Evolutionary conservation across 35 echinoderm and acorn worm species (phyloP).

Genomic region (Hemicentrotus pulcherrimus): DNA sequence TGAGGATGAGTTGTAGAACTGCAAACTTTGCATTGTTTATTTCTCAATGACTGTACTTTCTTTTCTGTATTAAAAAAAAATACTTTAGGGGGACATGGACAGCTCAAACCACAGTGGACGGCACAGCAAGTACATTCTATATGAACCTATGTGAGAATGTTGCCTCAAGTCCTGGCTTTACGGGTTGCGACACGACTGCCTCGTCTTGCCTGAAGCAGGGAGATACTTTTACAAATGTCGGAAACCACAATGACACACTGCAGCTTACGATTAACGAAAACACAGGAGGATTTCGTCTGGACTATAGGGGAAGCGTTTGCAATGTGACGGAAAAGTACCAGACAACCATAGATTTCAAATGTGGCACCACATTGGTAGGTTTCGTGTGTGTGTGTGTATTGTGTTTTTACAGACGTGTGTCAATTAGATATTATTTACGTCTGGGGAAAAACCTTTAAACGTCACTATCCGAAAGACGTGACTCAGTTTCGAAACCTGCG

Average conservation of each 20-base stretch:
- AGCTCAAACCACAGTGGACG: background rate
- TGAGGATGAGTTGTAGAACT: no score
- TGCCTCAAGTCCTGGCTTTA: background rate
- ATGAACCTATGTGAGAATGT: constrained; percentile 60
- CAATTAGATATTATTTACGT: no score
- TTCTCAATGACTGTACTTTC: background rate
- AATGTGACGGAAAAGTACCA: background rate
- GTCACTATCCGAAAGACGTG: no score
- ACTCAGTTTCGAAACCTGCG: no score
- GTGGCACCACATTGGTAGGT: constrained; percentile 79
- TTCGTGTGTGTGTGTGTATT: no score
- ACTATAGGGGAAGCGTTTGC: constrained; percentile 63
- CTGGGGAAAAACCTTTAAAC: no score
- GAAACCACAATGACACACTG: constrained; percentile 50
- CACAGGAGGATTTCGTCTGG: constrained; percentile 71
- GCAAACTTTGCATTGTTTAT: no score
- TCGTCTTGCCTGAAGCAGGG: constrained; percentile 59
- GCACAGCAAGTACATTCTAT: constrained; percentile 41
- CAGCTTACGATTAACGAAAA: constrained; percentile 25
- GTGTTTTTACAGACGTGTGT: no score
- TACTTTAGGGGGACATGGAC: constrained; percentile 55
- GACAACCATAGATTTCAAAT: constrained; percentile 74
- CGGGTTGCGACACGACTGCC: background rate
- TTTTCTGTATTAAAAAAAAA: background rate
- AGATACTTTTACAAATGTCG: constrained; percentile 51